Base-by-base conservation (phyloP, 2,888 invertebrate species). In the Mesorhabditis spiculigera region DNA sequence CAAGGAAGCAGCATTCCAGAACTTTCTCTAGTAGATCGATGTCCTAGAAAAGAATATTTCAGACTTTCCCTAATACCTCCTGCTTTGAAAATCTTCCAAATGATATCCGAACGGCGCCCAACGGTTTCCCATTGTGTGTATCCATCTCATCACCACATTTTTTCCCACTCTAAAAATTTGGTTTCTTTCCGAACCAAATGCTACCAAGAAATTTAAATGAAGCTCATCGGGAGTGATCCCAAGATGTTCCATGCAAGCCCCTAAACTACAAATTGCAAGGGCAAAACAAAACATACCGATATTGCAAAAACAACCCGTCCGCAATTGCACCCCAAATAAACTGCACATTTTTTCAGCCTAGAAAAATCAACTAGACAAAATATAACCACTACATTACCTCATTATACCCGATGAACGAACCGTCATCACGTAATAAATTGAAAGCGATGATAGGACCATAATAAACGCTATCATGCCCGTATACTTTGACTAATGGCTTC, bases 291-390 rank as follows among this genome's bases (percentile, higher is more conserved):
- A 28, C 58, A 50, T 13, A 96, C 58, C 97, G 3, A 94, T 92
- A 88, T 97, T 97, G 87, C 97, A 97, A 86, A 95, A 94, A 86
- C 96, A 96, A 0, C 97, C 97, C 2, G 94, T 94, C 75, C 97
- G 90, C 62, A 97, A 86, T 78, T 91, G 91, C 67, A 97, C 91
- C 80, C 91, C 91, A 86, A 93, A 91, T 68, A 95, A 88, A 78
- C 93, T 91, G 0, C 94, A 92, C 89, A 96, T 91, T 83, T 93
- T 92, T 82, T 93, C 91, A 72, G 95, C 92, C 92, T 93, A 87
- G 13, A 4, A 42, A 70, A 58, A 69, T 13, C 62, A n/a, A 2
- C 4, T 8, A 5, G 41, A n/a, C 4, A 67, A 66, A 73, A 65
- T n/a, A n/a, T 42, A 43, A 62, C 5, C 50, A 16, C 10, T 68